phyloP scores from a whole-genome alignment of 2,113 vertebrate species.

The Callochromis pleurospilus region DNA sequence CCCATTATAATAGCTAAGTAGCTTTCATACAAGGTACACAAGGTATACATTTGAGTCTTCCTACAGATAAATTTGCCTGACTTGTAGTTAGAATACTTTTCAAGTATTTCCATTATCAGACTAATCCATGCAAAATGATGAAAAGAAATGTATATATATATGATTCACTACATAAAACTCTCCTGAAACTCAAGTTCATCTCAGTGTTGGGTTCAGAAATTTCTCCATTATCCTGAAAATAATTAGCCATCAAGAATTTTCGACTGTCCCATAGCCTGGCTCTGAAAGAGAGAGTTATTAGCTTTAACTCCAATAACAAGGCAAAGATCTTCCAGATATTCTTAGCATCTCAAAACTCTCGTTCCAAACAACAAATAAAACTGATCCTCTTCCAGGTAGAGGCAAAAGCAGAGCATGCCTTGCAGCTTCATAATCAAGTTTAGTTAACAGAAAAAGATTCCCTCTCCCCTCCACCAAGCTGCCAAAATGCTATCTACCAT shows the following conservation, averaged over 20 bases:
- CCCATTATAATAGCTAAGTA: neutral
- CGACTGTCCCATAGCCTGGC: fast-evolving
- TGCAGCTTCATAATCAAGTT: neutral
- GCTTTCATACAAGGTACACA: neutral
- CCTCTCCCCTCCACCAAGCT: neutral
- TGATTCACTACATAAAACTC: neutral
- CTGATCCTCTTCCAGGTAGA: neutral
- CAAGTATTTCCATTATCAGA: neutral
- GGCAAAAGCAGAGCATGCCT: neutral
- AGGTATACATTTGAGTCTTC: neutral
- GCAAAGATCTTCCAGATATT: neutral
- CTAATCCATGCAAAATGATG: neutral
- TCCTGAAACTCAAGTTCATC: neutral
- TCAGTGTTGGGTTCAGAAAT: fast-evolving
- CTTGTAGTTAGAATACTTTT: neutral
- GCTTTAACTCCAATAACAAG: neutral
- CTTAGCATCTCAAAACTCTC: neutral
- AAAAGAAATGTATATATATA: neutral
- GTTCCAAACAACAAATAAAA: neutral
- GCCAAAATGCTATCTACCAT: neutral
- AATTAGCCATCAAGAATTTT: neutral
- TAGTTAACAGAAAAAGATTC: neutral
- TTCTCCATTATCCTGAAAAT: neutral
- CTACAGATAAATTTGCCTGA: fast-evolving
- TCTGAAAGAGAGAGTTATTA: neutral